Conservation (phyloP, 2,888 invertebrate genomes). For the Bombylius major region DNA sequence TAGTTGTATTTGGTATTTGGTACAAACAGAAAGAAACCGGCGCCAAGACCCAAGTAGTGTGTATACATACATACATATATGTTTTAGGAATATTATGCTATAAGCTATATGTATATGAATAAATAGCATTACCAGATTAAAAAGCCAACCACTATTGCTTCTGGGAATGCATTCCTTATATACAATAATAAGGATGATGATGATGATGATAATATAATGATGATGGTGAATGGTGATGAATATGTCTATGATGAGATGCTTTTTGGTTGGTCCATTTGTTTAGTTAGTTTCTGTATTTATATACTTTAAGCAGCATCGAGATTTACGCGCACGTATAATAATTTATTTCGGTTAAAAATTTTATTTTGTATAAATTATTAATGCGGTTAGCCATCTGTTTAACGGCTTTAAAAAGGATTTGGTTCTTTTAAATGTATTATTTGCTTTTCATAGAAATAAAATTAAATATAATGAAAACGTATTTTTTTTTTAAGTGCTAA, state of each 20-base stretch:
- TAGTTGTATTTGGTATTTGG: no score
- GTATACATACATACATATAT: no score
- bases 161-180: no score
- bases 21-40: no score
- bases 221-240: neutral
- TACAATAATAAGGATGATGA: neutral
- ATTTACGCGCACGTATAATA: constrained; percentile 1
- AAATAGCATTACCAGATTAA: no score
- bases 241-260: constrained; percentile 1
- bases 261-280: constrained; percentile 2
- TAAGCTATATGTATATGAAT: no score
- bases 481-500: no score
- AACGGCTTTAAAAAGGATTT: neutral
- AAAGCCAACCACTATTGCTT: no score
- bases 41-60: no score
- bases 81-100: no score
- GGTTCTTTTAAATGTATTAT: neutral
- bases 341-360: constrained; percentile 3
- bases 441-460: neutral
- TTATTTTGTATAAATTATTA: neutral
- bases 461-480: neutral
- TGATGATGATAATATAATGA: neutral
- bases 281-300: constrained; percentile 17
- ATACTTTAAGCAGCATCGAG: constrained; percentile 18
- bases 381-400: neutral